Evolutionary conservation across 2,113 vertebrate species (phyloP).

Genomic region (Sorex araneus): DNA sequence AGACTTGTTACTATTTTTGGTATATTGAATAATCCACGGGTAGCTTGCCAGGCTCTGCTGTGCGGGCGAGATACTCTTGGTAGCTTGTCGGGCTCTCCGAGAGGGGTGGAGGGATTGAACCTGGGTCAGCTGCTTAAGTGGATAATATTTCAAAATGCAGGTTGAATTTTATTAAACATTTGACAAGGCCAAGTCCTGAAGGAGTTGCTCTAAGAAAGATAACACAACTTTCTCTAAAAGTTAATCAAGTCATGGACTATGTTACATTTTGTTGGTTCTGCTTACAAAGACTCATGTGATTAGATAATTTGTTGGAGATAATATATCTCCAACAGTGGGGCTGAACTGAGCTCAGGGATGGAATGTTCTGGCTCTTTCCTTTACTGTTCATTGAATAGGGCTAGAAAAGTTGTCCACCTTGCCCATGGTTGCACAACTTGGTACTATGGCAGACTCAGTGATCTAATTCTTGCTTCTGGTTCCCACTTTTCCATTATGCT

Average conservation of each 20-base stretch:
- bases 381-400: background rate
- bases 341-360: background rate
- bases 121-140: background rate
- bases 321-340: background rate
- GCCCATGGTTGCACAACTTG: background rate
- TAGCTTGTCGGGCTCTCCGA: too few species aligned
- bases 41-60: too few species aligned
- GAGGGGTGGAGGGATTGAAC: too few species aligned
- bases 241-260: background rate
- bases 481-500: background rate
- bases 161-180: background rate
- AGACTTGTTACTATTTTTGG: too few species aligned
- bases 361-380: background rate
- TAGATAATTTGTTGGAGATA: background rate
- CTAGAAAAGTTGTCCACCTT: background rate
- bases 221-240: conserved; percentile 19
- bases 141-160: background rate
- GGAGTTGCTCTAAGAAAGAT: conserved; percentile 1
- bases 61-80: too few species aligned
- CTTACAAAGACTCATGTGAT: background rate
- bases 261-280: background rate
- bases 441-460: background rate
- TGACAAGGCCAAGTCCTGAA: background rate
- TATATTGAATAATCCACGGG: too few species aligned
- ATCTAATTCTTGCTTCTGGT: background rate